These are phyloP conservation scores for Rhodinocichla rosea DNA, from an alignment of 2,113 vertebrate genomes.

Conservation along the genomic window DNA sequence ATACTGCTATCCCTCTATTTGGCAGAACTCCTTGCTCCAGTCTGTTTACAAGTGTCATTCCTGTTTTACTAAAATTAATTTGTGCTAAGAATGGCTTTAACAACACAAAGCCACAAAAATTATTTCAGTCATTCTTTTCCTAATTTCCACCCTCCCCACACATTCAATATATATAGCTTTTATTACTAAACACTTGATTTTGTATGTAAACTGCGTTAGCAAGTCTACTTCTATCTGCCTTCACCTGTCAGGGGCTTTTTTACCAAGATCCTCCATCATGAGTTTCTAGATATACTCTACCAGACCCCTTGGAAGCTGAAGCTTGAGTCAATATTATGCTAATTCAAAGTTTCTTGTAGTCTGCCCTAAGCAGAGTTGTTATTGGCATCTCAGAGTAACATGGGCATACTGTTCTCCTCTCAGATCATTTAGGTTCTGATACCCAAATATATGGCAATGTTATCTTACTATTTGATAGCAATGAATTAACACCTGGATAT, in stretches of 20 bases:
- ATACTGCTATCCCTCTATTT: background rate
- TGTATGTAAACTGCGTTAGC: background rate
- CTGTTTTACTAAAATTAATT: background rate
- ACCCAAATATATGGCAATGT: background rate
- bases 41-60: background rate
- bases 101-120: background rate
- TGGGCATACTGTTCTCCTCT: background rate
- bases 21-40: background rate
- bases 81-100: background rate
- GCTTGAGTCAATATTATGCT: background rate
- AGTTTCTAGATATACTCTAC: background rate
- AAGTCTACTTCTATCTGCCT: background rate
- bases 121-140: background rate
- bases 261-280: background rate
- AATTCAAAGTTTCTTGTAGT: background rate
- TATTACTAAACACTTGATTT: background rate
- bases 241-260: background rate
- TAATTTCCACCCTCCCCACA: fast-evolving
- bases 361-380: background rate
- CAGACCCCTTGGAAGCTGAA: background rate
- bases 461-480: background rate
- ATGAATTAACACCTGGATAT: background rate
- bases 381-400: background rate
- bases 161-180: background rate
- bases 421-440: background rate